These are phyloP conservation scores for Neoseiulus cucumeris DNA, from an alignment of 1,140 invertebrate species.

Conservation along the genomic window DNA sequence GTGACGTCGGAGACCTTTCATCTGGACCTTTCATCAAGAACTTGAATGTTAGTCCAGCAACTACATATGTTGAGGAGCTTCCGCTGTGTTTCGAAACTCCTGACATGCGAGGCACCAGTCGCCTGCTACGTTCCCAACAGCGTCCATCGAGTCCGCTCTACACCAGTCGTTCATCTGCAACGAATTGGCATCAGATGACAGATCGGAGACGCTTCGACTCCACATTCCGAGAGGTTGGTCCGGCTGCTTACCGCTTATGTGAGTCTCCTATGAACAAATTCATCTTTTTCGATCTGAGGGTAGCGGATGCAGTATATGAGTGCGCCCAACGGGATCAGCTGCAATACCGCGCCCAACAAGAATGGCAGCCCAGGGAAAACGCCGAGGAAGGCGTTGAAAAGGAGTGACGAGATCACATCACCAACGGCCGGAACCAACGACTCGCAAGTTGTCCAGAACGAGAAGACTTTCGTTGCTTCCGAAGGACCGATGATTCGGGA, in stretches of 20 bases:
- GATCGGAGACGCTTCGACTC: no score
- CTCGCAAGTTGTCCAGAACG: conserved; percentile 8
- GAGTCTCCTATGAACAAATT: neutral
- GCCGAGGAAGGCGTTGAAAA: conserved; percentile 6
- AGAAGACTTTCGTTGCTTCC: neutral
- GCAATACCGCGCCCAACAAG: neutral
- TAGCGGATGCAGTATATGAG: conserved; percentile 1
- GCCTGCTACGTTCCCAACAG: no score
- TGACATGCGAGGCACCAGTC: no score
- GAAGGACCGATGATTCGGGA: conserved; percentile 6
- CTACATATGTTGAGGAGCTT: no score
- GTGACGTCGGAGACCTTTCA: no score
- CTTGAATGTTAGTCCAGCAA: no score
- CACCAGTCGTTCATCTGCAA: no score
- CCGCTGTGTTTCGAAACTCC: no score
- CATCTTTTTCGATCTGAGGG: neutral
- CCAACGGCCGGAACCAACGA: conserved; percentile 1
- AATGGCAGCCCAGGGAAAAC: neutral
- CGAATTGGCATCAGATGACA: no score
- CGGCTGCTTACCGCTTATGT: conserved; percentile 3
- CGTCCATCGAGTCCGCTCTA: no score
- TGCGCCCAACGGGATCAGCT: neutral
- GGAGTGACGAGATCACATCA: neutral
- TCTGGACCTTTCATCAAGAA: no score
- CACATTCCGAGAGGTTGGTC: no score